phyloP scores from a whole-genome alignment of 2,113 vertebrate genomes.

The Engystomops pustulosus region DNA sequence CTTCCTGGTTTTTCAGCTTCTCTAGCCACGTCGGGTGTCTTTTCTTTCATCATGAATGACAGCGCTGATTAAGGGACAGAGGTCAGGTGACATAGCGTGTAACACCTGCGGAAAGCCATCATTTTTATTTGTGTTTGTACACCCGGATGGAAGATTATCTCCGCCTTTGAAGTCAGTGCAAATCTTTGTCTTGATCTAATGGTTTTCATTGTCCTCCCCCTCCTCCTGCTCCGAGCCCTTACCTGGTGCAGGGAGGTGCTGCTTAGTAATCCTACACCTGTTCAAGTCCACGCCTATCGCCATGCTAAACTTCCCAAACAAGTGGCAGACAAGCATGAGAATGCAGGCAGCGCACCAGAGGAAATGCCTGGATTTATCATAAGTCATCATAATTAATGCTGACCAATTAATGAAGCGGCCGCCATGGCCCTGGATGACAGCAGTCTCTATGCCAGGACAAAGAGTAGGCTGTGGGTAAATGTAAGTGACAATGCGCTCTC shows the following conservation, averaged over 20 bases:
- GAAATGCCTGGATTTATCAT: background rate
- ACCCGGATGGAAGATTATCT: conserved; percentile 26
- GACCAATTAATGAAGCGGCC: conserved; percentile 27
- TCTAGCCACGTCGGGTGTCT: background rate
- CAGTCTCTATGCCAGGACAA: conserved; percentile 74
- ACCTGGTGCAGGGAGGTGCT: conserved; percentile 77
- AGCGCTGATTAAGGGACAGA: background rate
- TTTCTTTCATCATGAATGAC: background rate
- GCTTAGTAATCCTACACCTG: conserved; percentile 89
- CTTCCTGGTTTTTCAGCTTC: too few relatives aligned
- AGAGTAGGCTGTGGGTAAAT: conserved; percentile 71
- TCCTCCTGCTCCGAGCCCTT: conserved; percentile 63
- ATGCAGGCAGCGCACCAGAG: conserved; percentile 57
- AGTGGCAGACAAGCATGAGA: conserved; percentile 74
- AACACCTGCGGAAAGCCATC: background rate
- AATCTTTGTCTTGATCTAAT: conserved; percentile 31
- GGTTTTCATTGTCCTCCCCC: conserved; percentile 64
- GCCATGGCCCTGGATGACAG: conserved; percentile 84
- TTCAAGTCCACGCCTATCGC: conserved; percentile 77
- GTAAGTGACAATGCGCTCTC: conserved; percentile 71
- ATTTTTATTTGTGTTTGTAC: background rate
- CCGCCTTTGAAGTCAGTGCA: conserved; percentile 29
- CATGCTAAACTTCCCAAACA: conserved; percentile 81
- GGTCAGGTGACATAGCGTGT: background rate
- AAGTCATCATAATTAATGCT: accelerated